Evolutionary conservation across 2,888 invertebrate species (phyloP), one percentile per base, ranked within the genome.

Genomic region (Mimumesa dahlbomi): DNA sequence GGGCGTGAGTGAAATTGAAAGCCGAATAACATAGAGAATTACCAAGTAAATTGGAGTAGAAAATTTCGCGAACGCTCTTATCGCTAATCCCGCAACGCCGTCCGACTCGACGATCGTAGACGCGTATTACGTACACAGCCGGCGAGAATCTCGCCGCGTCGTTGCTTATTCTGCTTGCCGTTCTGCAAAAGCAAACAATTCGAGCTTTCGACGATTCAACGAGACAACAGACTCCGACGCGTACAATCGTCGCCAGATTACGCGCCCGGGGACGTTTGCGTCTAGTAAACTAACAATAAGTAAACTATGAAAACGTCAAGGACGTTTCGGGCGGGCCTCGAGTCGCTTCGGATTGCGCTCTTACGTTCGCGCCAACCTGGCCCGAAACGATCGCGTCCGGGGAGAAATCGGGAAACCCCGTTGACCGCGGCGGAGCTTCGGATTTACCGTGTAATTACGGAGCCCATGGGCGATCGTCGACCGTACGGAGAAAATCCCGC

Each of bases 381-480:
- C n/a, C n/a, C n/a, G n/a, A n/a, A n/a, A n/a, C n/a, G n/a, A n/a
- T n/a, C n/a, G n/a, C n/a, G n/a, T n/a, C n/a, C n/a, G n/a, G n/a
- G n/a, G n/a, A n/a, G n/a, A n/a, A n/a, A n/a, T n/a, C n/a, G n/a
- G n/a, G n/a, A n/a, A n/a, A n/a, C n/a, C n/a, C n/a, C n/a, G n/a
- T n/a, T n/a, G n/a, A n/a, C n/a, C n/a, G n/a, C n/a, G n/a, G n/a
- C n/a, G n/a, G n/a, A n/a, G n/a, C n/a, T n/a, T n/a, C n/a, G n/a
- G 43, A 69, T 69, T 59, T 69, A 38, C 36, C 25, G 38, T 19
- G 38, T 49, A 54, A 68, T 42, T 70, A 61, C 50, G 42, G 58
- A 58, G 58, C 57, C 40, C 11, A 40, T 13, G n/a, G 29, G 25
- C 54, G 45, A 61, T 68, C 67, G 53, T 38, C 36, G 34, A 25